Conservation (phyloP, 2,888 invertebrate species). For the Cheilosia soror region DNA sequence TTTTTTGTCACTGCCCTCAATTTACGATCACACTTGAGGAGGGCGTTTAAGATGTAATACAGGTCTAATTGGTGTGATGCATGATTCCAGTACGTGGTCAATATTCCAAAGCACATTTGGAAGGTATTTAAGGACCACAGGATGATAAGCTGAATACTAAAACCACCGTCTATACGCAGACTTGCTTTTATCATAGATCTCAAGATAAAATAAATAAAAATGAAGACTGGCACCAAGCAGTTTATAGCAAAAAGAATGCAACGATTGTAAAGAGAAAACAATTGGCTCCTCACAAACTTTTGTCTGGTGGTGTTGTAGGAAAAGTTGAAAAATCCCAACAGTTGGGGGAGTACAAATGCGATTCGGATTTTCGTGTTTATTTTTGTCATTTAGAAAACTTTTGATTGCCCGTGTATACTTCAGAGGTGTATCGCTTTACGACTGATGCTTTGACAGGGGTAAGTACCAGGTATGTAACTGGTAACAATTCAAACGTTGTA, state of each 20-base stretch:
- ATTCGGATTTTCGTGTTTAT: neutral
- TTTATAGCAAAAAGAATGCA: neutral
- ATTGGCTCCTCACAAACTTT: neutral
- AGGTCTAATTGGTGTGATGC: neutral
- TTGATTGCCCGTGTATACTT: neutral
- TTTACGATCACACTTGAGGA: neutral
- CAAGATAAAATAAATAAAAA: neutral
- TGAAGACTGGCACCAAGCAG: neutral
- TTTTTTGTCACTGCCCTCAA: neutral
- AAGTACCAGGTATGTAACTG: too few relatives aligned
- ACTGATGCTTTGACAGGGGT: too few relatives aligned
- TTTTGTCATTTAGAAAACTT: neutral
- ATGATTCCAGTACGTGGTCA: slow-evolving; percentile 4
- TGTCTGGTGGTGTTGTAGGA: neutral
- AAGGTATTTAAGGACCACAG: neutral
- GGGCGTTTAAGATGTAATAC: neutral
- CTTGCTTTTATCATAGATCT: neutral
- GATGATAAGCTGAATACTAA: neutral
- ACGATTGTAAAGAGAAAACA: too few relatives aligned
- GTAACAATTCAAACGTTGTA: too few relatives aligned
- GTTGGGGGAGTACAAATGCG: neutral
- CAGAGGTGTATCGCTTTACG: too few relatives aligned
- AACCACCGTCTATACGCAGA: neutral
- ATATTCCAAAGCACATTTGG: neutral
- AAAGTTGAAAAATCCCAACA: neutral